Conservation (phyloP, 2,797 vertebrate genomes). For the Cryptoprocta ferox region DNA sequence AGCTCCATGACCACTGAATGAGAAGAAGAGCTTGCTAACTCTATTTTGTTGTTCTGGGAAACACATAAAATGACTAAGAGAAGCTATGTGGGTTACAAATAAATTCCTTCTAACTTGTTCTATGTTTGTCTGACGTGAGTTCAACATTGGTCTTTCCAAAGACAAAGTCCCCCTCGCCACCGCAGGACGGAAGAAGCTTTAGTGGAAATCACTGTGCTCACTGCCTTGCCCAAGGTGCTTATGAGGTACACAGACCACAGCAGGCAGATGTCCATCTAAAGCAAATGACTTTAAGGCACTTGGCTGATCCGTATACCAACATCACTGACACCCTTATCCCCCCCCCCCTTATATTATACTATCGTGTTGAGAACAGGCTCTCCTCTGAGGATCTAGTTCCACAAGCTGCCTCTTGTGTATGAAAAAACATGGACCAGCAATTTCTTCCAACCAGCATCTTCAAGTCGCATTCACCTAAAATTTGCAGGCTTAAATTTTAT, state of each 20-base stretch:
- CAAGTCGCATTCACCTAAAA: not conserved
- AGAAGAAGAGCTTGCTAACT: not conserved
- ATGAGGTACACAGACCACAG: not conserved
- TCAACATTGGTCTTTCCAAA: not conserved
- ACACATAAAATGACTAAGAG: not conserved
- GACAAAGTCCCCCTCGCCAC: not conserved
- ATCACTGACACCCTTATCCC: not conserved
- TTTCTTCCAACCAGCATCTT: not conserved
- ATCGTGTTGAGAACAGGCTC: not conserved
- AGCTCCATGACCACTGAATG: not conserved
- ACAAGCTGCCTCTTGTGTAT: not conserved
- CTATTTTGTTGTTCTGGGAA: not conserved
- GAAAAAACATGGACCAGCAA: not conserved
- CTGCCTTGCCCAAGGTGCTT: not conserved
- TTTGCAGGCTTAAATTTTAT: not conserved
- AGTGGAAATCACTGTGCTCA: not conserved
- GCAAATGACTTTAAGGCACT: not conserved
- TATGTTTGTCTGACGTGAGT: not conserved
- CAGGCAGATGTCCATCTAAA: not conserved
- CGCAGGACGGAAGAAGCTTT: not conserved
- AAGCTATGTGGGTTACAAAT: not conserved
- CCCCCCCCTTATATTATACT: not conserved
- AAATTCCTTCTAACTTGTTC: not conserved
- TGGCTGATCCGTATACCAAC: not conserved
- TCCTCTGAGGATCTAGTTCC: not conserved